These are phyloP conservation scores for Otolemur garnettii DNA, from an alignment of 2,113 vertebrate species.

Conservation along the genomic window DNA sequence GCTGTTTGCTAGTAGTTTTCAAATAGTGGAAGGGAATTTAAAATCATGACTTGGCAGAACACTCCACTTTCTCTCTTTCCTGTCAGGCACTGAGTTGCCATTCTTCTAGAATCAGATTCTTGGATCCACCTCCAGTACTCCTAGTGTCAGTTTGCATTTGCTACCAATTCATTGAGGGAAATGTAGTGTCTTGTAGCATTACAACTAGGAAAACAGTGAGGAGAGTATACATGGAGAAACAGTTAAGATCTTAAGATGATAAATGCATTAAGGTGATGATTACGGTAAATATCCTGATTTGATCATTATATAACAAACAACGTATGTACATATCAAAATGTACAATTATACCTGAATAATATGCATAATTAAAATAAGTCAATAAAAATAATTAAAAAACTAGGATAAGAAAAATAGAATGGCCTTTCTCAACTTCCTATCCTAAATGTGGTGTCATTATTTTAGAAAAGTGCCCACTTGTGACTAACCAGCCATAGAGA, in stretches of 20 bases:
- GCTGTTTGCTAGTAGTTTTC: background rate
- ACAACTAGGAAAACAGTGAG: background rate
- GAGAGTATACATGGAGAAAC: background rate
- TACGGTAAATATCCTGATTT: background rate
- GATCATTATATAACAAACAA: background rate
- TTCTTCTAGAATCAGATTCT: background rate
- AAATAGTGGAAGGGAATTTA: background rate
- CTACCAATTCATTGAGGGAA: background rate
- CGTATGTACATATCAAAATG: background rate
- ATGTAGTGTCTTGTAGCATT: background rate
- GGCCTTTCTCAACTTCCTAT: conserved; percentile 17
- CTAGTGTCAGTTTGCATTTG: background rate
- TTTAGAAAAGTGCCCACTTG: conserved; percentile 26
- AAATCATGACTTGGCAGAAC: background rate
- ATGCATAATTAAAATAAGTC: background rate
- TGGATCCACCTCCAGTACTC: background rate
- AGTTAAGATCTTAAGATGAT: background rate
- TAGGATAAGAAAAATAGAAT: background rate
- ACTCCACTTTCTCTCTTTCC: background rate
- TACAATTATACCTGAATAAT: background rate
- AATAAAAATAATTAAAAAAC: background rate
- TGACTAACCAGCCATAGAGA: conserved; percentile 57
- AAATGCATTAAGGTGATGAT: background rate
- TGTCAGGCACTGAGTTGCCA: background rate
- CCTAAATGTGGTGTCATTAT: conserved; percentile 8